Base-by-base conservation (phyloP, 1,140 invertebrate species). In the Drosophila persimilis region DNA sequence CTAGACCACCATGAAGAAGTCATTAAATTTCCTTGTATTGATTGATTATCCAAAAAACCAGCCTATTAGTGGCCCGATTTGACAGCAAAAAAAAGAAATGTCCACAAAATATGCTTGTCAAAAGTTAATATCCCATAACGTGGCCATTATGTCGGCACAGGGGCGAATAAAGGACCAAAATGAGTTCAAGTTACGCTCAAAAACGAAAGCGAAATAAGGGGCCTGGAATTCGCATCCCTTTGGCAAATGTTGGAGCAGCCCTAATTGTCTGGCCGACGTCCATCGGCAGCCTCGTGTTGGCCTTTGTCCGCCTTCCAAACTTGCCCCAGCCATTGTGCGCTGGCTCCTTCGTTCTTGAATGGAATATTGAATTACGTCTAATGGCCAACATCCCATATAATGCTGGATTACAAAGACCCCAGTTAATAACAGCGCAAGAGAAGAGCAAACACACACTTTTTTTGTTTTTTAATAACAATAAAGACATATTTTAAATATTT, bases 331-430 rank as follows among this genome's bases (percentile, higher is more conserved):
- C 47, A 63, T 63, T 73, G 43, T 60, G 29, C 11, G 35, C 20
- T 56, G 39, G 60, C 24, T 50, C 31, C 53, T 9, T 39, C 24
- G 48, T 53, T 47, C 55, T 69, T 86, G 59, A 86, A 79, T 77
- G 45, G 81, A 85, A 85, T 85, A 85, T 85, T 86, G 81, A 86
- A 85, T 85, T 86, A 85, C 81, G 46, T 55, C 77, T 85, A 85
- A 85, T 85, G 81, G 81, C 52, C 69, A 67, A 63, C 48, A 47
- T 29, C 47, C 35, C 57, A 62, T 45, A 79, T 61, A 73, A 78
- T 64, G 73, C 62, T 48, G 47, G 44, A 52, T 64, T 64, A 63
- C 60, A 73, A 85, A 73, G 67, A 26, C 52, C 55, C 9, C 53
- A 15, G 31, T 46, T 67, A 65, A 65, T 65, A 79, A 55, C 58